A percentile compares a stretch with the other conserved stretches of the same genome.
phyloP scores from a whole-genome alignment of 2,888 invertebrate species.

The Zootermopsis nevadensis region DNA sequence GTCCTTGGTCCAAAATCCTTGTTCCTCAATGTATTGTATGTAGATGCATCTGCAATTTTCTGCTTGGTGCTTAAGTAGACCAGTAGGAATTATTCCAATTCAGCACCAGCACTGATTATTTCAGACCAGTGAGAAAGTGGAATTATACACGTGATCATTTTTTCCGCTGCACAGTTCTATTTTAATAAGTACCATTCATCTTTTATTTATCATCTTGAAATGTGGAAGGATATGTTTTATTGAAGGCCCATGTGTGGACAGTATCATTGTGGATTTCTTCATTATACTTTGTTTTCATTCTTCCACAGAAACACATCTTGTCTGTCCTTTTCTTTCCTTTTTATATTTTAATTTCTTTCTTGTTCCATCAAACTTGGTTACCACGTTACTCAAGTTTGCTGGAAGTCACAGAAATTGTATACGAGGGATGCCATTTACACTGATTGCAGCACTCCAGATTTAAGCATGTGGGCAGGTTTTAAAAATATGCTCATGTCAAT shows the following conservation, averaged over 20 bases:
- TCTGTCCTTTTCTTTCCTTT: not conserved
- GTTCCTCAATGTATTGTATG: not conserved
- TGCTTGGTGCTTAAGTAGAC: not conserved
- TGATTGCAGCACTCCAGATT: no score
- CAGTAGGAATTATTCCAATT: not conserved
- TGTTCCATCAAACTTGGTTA: not conserved
- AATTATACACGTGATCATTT: not conserved
- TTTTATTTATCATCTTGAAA: not conserved
- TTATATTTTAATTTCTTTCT: not conserved
- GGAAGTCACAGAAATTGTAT: not conserved
- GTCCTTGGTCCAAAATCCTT: not conserved
- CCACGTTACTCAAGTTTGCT: not conserved
- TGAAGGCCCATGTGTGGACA: not conserved
- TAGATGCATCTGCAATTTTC: not conserved
- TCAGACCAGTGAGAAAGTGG: not conserved
- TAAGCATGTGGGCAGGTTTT: no score
- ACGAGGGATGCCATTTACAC: not conserved
- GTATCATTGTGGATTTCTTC: not conserved
- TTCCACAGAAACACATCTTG: not conserved
- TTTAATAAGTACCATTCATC: not conserved
- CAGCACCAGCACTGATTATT: constrained; percentile 1
- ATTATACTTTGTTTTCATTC: not conserved
- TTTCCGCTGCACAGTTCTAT: not conserved
- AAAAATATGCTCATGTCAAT: no score
- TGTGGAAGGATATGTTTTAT: not conserved